phyloP scores from a whole-genome alignment of 1,140 invertebrate species.

The Carposina sasakii region DNA sequence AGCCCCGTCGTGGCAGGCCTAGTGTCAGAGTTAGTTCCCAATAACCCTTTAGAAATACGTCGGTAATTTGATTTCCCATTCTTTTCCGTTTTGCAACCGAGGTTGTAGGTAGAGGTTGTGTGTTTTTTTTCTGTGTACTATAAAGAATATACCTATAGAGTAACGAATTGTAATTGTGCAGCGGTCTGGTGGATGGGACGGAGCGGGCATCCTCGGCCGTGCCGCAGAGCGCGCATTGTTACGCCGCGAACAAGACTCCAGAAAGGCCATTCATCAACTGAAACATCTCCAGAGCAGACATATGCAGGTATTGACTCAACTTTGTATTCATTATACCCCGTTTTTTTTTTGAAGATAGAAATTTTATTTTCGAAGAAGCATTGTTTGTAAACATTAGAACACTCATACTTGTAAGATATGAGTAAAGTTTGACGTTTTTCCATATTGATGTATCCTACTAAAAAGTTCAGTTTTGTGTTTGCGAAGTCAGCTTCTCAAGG shows the following conservation, averaged over 20 bases:
- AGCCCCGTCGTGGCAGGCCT: constrained; percentile 50
- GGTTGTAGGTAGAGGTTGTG: no score
- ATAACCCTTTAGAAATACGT: no score
- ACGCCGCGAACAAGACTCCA: constrained; percentile 56
- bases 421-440: no score
- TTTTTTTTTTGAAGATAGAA: background rate
- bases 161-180: constrained; percentile 8
- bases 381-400: no score
- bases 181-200: constrained; percentile 43
- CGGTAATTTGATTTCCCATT: no score
- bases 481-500: no score
- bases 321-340: background rate
- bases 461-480: no score
- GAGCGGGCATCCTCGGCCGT: constrained; percentile 34
- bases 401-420: no score
- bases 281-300: constrained; percentile 57
- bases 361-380: constrained; percentile 9
- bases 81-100: no score
- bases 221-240: constrained; percentile 52
- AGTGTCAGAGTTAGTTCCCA: constrained; percentile 47
- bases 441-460: no score
- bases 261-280: constrained; percentile 59
- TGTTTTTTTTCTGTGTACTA: no score
- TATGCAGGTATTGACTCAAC: constrained; percentile 50
- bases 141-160: background rate